A percentile compares a stretch with the other conserved stretches of the same genome.
phyloP scores from a whole-genome alignment of 2,888 invertebrate species.

The Dolichopus griseipennis region DNA sequence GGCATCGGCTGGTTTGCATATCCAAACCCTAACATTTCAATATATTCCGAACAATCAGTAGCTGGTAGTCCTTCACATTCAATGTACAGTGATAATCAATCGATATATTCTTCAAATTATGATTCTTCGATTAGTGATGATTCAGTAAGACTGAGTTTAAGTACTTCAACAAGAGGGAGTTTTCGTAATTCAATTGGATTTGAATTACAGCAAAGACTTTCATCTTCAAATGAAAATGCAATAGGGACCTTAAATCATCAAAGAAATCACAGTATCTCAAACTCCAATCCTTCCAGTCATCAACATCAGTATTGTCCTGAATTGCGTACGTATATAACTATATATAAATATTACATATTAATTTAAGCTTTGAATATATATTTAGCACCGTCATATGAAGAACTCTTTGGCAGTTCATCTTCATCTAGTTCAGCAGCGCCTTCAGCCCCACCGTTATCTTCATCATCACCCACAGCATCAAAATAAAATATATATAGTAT shows the following conservation, averaged over 20 bases:
- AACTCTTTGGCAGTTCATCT: conserved; percentile 36
- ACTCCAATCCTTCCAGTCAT: conserved; percentile 17
- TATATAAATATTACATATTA: background rate
- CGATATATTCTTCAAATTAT: conserved; percentile 37
- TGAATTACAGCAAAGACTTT: background rate
- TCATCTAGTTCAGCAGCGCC: conserved; percentile 12
- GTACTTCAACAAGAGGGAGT: conserved; percentile 32
- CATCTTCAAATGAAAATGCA: background rate
- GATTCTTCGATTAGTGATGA: conserved; percentile 31
- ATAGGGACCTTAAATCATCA: background rate
- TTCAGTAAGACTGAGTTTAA: conserved; percentile 33
- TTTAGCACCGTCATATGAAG: conserved; percentile 41
- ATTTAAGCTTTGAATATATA: conserved; percentile 8
- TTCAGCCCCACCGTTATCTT: conserved; percentile 7
- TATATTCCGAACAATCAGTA: conserved; percentile 29
- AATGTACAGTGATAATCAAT: conserved; percentile 36
- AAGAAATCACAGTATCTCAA: background rate
- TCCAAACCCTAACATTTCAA: conserved; percentile 32
- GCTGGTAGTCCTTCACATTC: conserved; percentile 37
- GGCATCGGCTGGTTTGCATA: conserved; percentile 26
- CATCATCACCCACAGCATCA: background rate
- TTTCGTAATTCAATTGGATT: conserved; percentile 31
- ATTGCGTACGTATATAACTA: conserved; percentile 22
- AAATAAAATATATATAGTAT: background rate
- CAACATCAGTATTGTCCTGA: conserved; percentile 23